Conservation (phyloP, 2,113 vertebrate species). For the Phodopus roborovskii region DNA sequence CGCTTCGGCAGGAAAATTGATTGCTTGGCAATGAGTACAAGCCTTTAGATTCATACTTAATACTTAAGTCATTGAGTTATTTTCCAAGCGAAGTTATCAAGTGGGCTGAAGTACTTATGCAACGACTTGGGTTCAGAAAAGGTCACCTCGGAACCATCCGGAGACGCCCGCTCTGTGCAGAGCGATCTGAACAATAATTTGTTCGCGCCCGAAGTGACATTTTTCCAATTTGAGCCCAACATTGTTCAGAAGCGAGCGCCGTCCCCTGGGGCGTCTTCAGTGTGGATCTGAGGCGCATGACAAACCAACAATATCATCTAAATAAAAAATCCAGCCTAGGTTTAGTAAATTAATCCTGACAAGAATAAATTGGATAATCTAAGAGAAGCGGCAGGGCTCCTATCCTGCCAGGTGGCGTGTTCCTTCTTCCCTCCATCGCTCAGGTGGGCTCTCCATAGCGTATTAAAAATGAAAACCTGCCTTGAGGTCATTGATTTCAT, state of each 20-base stretch:
- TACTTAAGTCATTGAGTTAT: background rate
- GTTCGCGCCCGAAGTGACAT: slow-evolving; percentile 61
- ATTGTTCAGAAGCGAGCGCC: slow-evolving; percentile 47
- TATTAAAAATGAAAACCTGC: slow-evolving; percentile 35
- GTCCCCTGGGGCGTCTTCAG: slow-evolving; percentile 2
- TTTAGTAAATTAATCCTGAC: slow-evolving; percentile 74
- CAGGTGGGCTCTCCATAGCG: background rate
- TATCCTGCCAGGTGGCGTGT: slow-evolving; percentile 51
- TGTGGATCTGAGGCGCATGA: background rate
- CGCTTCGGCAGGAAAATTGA: slow-evolving; percentile 10
- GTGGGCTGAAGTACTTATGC: background rate
- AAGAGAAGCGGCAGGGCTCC: slow-evolving; percentile 31
- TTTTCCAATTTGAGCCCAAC: slow-evolving; percentile 74
- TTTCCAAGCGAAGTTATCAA: background rate
- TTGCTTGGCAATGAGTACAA: background rate
- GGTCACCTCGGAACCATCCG: background rate
- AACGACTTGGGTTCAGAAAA: slow-evolving; percentile 28
- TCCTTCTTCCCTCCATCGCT: background rate
- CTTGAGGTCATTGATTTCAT: background rate
- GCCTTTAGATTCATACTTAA: background rate
- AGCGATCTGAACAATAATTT: slow-evolving; percentile 19
- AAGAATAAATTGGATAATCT: slow-evolving; percentile 74
- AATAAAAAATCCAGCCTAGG: slow-evolving; percentile 63
- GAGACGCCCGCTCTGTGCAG: background rate
- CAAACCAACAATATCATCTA: slow-evolving; percentile 72